Evolutionary conservation across 2,888 invertebrate species (phyloP).

Genomic region (Sphecodes monilicornis): DNA sequence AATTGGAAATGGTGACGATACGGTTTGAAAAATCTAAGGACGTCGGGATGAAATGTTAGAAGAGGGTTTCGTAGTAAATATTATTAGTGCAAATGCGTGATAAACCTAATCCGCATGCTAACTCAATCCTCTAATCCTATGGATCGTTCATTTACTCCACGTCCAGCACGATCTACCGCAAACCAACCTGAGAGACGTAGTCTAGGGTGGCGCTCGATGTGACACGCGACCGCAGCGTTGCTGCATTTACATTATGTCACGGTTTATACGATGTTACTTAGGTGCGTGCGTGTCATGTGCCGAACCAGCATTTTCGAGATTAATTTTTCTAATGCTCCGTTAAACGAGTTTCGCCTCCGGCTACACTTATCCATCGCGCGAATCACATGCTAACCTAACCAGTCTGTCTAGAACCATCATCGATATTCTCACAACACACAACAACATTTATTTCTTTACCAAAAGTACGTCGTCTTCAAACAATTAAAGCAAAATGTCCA

Average conservation of each 20-base stretch:
- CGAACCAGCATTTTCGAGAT: conserved; percentile 80
- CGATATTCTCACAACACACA: background rate
- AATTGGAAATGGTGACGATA: background rate
- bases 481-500: no score
- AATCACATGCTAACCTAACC: conserved; percentile 8
- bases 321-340: conserved; percentile 78
- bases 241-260: conserved; percentile 75
- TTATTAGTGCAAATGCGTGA: conserved; percentile 22
- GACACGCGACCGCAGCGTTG: conserved; percentile 81
- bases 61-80: background rate
- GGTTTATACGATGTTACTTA: conserved; percentile 65
- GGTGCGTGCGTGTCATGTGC: conserved; percentile 73
- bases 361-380: conserved; percentile 27
- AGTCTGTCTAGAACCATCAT: background rate
- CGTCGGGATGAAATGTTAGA: background rate
- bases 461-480: background rate
- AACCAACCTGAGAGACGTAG: conserved; percentile 72
- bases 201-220: conserved; percentile 75
- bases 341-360: background rate
- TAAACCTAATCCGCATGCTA: conserved; percentile 33
- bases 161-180: conserved; percentile 62
- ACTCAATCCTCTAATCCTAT: conserved; percentile 61
- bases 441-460: background rate
- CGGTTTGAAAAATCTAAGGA: background rate
- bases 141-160: conserved; percentile 62